A percentile compares a stretch with the other conserved stretches of the same genome.
Conservation (phyloP, 2,113 vertebrate species). For the Sarotherodon lohbergeri region DNA sequence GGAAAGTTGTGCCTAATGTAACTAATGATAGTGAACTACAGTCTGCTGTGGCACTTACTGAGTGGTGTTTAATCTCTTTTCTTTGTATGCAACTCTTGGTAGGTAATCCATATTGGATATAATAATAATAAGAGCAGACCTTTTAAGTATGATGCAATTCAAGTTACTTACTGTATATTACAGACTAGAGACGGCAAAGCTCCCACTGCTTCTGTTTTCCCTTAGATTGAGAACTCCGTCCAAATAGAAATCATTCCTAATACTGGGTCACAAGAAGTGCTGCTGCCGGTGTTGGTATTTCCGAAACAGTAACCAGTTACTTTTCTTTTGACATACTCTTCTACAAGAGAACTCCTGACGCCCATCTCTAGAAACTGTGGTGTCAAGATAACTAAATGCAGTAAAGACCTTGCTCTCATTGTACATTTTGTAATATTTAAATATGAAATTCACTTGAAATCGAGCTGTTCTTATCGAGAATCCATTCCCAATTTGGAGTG, state of each 20-base stretch:
- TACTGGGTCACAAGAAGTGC: constrained; percentile 50
- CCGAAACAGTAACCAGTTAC: constrained; percentile 40
- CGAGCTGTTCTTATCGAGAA: constrained; percentile 38
- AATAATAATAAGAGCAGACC: constrained; percentile 61
- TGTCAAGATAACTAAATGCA: constrained; percentile 21
- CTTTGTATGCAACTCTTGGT: constrained; percentile 64
- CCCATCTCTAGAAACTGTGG: constrained; percentile 28
- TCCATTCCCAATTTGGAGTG: constrained; percentile 59
- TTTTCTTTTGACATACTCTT: constrained; percentile 66
- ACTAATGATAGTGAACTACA: neutral
- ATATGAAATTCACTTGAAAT: constrained; percentile 58
- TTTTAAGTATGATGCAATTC: constrained; percentile 48
- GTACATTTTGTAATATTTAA: constrained; percentile 36
- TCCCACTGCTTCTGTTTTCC: constrained; percentile 20
- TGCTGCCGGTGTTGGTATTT: constrained; percentile 61
- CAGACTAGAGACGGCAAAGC: constrained; percentile 63
- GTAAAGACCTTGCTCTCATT: constrained; percentile 7
- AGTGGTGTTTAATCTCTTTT: constrained; percentile 22
- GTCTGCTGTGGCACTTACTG: constrained; percentile 39
- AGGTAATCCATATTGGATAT: constrained; percentile 99
- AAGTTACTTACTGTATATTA: constrained; percentile 79
- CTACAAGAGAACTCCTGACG: constrained; percentile 61
- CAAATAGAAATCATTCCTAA: constrained; percentile 71
- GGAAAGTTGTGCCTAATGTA: neutral
- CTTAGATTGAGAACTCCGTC: constrained; percentile 60